Evolutionary conservation across 2,888 invertebrate genomes (phyloP).

Genomic region (Hetaerina titia): DNA sequence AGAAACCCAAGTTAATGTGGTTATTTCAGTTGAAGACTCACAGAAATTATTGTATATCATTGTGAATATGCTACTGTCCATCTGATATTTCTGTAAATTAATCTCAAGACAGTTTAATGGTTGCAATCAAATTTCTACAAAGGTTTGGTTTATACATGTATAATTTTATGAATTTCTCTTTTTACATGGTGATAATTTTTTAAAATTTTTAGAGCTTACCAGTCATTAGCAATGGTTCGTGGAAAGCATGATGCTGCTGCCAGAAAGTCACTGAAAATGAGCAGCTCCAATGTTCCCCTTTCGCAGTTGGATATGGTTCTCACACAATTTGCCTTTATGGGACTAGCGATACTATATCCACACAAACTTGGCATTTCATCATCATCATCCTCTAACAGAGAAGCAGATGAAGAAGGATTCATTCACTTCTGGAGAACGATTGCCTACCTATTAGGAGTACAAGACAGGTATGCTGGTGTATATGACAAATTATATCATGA

Average conservation of each 20-base stretch:
- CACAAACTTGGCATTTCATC: conserved; percentile 82
- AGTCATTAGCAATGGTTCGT: conserved; percentile 84
- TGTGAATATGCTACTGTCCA: no score
- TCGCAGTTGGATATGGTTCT: conserved; percentile 91
- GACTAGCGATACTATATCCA: conserved; percentile 83
- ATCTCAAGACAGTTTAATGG: no score
- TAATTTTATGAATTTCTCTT: neutral
- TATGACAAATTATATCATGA: neutral
- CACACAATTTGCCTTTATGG: conserved; percentile 93
- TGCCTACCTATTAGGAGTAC: conserved; percentile 89
- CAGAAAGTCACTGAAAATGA: conserved; percentile 77
- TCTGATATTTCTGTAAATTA: no score
- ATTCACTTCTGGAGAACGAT: conserved; percentile 92
- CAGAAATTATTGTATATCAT: no score
- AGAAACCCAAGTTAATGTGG: no score
- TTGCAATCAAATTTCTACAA: no score
- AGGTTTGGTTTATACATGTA: no score
- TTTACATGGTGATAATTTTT: neutral
- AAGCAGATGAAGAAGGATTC: conserved; percentile 83
- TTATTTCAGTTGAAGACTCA: no score
- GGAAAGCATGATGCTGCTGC: conserved; percentile 84
- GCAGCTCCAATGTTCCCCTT: conserved; percentile 79
- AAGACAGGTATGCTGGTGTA: conserved; percentile 82
- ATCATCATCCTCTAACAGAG: conserved; percentile 75
- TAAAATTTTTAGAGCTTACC: conserved; percentile 76